Evolutionary conservation across 1,140 invertebrate genomes (phyloP).

Genomic region (Zeugodacus cucurbitae): DNA sequence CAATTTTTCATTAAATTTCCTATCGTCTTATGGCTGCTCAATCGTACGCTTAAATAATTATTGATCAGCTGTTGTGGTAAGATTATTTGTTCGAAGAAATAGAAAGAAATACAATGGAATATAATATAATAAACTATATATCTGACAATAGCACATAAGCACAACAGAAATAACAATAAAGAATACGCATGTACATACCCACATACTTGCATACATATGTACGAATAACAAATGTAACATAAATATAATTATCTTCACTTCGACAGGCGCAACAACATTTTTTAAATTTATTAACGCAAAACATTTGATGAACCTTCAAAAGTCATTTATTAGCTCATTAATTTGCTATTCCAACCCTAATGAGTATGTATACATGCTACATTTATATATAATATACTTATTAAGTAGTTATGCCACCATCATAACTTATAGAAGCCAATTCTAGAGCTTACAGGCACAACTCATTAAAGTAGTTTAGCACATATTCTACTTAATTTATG

Average conservation of each 20-base stretch:
- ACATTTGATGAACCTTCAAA: not conserved
- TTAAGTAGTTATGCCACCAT: too few species aligned
- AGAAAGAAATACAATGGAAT: not conserved
- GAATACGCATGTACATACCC: not conserved
- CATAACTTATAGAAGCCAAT: too few species aligned
- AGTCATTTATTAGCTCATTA: conserved; percentile 6
- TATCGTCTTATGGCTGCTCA: not conserved
- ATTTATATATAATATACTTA: not conserved
- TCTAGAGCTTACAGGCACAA: too few species aligned
- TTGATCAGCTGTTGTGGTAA: conserved; percentile 29
- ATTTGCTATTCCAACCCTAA: not conserved
- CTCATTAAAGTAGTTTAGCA: too few species aligned
- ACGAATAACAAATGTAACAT: not conserved
- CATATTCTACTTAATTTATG: too few species aligned
- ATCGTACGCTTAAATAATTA: conserved; percentile 5
- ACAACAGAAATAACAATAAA: too few species aligned
- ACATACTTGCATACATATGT: not conserved
- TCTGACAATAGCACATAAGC: not conserved
- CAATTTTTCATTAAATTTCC: not conserved
- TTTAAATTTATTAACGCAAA: not conserved
- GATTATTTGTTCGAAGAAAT: not conserved
- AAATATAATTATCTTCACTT: conserved; percentile 4
- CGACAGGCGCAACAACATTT: conserved; percentile 10
- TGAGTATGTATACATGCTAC: not conserved
- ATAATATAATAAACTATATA: not conserved